phyloP scores from a whole-genome alignment of 2,113 vertebrate genomes.

The Danio rerio region GRCz12tu NC_133190.1:18978001-18978500 shows the following conservation, averaged over 20 bases:
- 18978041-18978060: neutral
- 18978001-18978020: neutral
- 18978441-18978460: constrained; percentile 42
- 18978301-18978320: constrained; percentile 5
- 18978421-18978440: constrained; percentile 33
- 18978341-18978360: constrained; percentile 30
- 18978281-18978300: constrained; percentile 27
- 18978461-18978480: constrained; percentile 72
- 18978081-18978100: neutral
- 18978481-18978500: constrained; percentile 40
- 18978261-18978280: constrained; percentile 37
- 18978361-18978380: neutral
- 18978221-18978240: constrained; percentile 65
- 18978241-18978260: constrained; percentile 48
- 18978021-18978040: neutral
- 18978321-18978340: constrained; percentile 14
- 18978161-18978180: constrained; percentile 38
- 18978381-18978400: constrained; percentile 10
- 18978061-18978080: neutral
- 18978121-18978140: neutral
- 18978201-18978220: constrained; percentile 42
- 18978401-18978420: constrained; percentile 35
- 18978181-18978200: constrained; percentile 5
- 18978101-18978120: neutral
- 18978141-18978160: neutral